Base-by-base conservation (phyloP, 1,140 invertebrate species). In the Meloidogyne floridensis region DNA sequence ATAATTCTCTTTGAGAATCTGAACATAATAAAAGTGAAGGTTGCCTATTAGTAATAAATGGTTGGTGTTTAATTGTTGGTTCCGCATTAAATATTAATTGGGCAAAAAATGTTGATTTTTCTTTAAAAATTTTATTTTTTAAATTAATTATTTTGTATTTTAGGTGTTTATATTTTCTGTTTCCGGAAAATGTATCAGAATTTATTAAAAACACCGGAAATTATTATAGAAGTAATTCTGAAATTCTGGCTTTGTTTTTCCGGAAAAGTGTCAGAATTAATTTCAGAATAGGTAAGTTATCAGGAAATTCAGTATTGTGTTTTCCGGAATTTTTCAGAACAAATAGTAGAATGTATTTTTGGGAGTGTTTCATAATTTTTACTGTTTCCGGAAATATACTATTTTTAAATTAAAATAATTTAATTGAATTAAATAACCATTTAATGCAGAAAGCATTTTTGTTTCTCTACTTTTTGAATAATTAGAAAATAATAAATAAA, bases 401-500 rank as follows among this genome's bases (percentile, higher is more conserved):
- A 81, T 82, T 76, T 72, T 4, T 4, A n/a, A 76, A 43, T 42
- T 56, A 76, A 56, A 15, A 76, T 15, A 76, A 32, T 15, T 56
- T 32, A 47, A 76, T n/a, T 13, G n/a, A 76, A 15, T 59, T 76
- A 20, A 20, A 5, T 1, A 20, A 89, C 88, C 83, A 77, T 90
- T 89, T 6, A 85, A 8, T 11, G 20, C 7, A 56, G 75, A 56
- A 43, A 89, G 56, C 47, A 83, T 81, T 32, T 51, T 56, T 43
- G 86, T 85, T 11, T 84, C 74, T 53, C 69, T 83, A 20, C 65
- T 81, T 32, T 86, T 85, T 43, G 77, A 72, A 32, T 18, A 79
- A 74, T 87, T 81, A 7, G 89, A 78, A 47, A 90, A 84, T 7
- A 89, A 10, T 72, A 87, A 90, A 75, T 89, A 89, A 72, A 89